Base-by-base conservation (phyloP, 2,888 invertebrate species). In the Theodoxus fluviatilis region DNA sequence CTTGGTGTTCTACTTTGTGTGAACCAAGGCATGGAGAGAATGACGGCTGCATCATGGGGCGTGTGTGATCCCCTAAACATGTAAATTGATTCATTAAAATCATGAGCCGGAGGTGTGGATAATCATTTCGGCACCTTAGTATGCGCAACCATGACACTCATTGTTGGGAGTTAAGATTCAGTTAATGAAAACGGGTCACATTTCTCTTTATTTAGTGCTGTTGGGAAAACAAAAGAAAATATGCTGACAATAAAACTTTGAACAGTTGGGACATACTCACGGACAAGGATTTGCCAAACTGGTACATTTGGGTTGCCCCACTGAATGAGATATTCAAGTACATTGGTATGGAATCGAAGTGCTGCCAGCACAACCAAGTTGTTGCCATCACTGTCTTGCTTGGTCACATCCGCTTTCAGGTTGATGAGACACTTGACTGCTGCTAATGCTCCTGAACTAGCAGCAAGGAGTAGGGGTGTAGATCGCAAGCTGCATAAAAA, bases 291-390 rank as follows among this genome's bases (percentile, higher is more conserved):
- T 28, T 78, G 74, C 86, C 87, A 87, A 7, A 87, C 86, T 6
- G 81, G 81, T 0, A 85, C 81, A 35, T 83, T 80, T 2, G 79
- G 76, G 71, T 83, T 79, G 61, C 83, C 76, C 79, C 83, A 81
- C 64, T 83, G 77, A 49, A 87, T 86, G 63, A 87, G 83, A 77
- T 83, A 85, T 73, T 86, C 85, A 38, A 87, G 76, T 4, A 87
- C 76, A 71, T 86, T 86, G 22, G 87, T 87, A 73, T 87, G 86
- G 74, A 85, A 83, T 35, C 84, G 73, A 63, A 86, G 73, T 1
- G 86, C 84, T 2, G 87, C 85, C 67, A 87, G 75, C 49, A 83
- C 84, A 12, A 87, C 83, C 65, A 87, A 79, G 40, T 83, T 83
- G 74, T 87, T 83, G 7, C 81, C 83, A 12, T 81, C 77, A 1